Base-by-base conservation (phyloP, 37 sponge, comb jelly and placozoan genomes). In the Dysidea cf. avara region DNA sequence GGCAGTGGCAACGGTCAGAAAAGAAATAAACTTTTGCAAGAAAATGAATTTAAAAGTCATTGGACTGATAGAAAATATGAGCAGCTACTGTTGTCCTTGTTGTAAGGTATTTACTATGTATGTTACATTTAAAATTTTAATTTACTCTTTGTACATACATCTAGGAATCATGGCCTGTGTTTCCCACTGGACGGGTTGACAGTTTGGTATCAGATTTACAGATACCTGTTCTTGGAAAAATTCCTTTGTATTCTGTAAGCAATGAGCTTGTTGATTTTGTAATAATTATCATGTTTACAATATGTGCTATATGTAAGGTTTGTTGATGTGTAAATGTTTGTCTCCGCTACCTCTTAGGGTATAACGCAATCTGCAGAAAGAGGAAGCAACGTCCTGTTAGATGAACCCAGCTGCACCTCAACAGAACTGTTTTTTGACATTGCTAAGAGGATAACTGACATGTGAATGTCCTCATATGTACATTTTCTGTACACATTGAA, bases 41-140 rank as follows among this genome's bases (percentile, higher is more conserved):
- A 95, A 95, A 50, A 83, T 95, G 91, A 66, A 67, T 0, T 36
- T 95, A 21, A 75, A 61, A 12, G 57, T 95, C 0, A 28, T 95
- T 13, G 96, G 96, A 1, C 26, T 95, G 13, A 66, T 95, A 22
- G 88, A 87, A 72, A 95, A 95, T 53, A 90, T 95, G 92, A 76
- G 75, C 24, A 70, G 75, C 6, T 95, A 64, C 40, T 38, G 51
- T n/a, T 95, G 96, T 51, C 92, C 96, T 18, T 95, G 96, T 52
- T 95, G 96, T 55, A 31, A 75, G 75, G 90, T 89, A 39, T 51
- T 72, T 51, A 3, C 34, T 16, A 34, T 2, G 25, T 21, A 62
- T 29, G 6, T 62, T 31, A 20, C 24, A 58, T 58, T 18, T 49
- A 49, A 16, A 16, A 16, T 49, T 16, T 18, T 49, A 26, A 13